Conservation (phyloP, 2,888 invertebrate species). For the Microctonus brassicae region DNA sequence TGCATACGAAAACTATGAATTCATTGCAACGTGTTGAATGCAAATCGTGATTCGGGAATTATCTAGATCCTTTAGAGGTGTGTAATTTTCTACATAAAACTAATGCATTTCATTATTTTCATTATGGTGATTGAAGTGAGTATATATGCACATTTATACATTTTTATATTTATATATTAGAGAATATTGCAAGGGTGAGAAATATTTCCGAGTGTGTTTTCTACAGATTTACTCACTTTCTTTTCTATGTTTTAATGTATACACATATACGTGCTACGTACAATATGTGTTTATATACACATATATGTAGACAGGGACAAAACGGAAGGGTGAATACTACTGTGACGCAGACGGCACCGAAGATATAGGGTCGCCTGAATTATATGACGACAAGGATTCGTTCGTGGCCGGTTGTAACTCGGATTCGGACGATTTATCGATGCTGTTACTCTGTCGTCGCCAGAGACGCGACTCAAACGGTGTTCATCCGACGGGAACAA, state of each 20-base stretch:
- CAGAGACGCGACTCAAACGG: constrained; percentile 53
- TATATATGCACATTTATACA: too few species aligned
- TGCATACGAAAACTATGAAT: constrained; percentile 61
- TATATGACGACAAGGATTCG: constrained; percentile 56
- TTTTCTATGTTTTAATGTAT: neutral
- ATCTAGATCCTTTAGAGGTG: neutral
- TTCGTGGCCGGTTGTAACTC: constrained; percentile 58
- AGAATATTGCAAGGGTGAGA: constrained; percentile 16
- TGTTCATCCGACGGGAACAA: constrained; percentile 55
- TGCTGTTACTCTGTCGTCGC: constrained; percentile 58
- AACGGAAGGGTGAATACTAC: constrained; percentile 27
- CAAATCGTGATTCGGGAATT: constrained; percentile 32
- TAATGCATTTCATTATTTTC: constrained; percentile 1
- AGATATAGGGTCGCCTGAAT: constrained; percentile 47
- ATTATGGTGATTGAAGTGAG: neutral
- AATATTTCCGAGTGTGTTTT: neutral
- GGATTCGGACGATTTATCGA: constrained; percentile 62
- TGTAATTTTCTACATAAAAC: neutral
- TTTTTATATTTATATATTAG: too few species aligned
- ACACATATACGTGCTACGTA: neutral
- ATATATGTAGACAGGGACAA: neutral
- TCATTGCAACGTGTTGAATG: constrained; percentile 47
- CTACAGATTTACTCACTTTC: neutral
- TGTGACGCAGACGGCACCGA: constrained; percentile 32
- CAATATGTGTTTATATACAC: too few species aligned